These are phyloP conservation scores for Troides aeacus DNA, from an alignment of 2,888 invertebrate genomes.

Conservation along the genomic window DNA sequence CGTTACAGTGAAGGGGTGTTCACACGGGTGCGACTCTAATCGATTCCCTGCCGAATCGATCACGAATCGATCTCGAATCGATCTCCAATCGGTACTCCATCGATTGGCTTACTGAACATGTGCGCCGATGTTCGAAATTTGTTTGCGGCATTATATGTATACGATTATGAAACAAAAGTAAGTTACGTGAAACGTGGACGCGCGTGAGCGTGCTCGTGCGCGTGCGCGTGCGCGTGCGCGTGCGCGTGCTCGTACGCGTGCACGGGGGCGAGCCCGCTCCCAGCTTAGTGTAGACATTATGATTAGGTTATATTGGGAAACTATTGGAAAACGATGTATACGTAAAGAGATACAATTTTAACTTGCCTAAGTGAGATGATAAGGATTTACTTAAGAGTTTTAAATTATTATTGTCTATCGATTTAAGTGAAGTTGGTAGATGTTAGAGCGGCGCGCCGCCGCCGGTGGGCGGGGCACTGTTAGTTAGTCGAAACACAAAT, in stretches of 20 bases:
- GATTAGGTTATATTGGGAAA: slow-evolving; percentile 63
- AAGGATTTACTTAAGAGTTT: slow-evolving; percentile 73
- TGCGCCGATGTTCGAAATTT: slow-evolving; percentile 65
- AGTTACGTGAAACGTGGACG: slow-evolving; percentile 55
- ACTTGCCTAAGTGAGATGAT: slow-evolving; percentile 80
- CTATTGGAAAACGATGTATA: slow-evolving; percentile 79
- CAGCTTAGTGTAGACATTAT: slow-evolving; percentile 69
- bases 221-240: not conserved
- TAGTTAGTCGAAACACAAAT: slow-evolving; percentile 71
- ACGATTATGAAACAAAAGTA: slow-evolving; percentile 73
- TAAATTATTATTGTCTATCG: slow-evolving; percentile 75
- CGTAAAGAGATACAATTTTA: slow-evolving; percentile 77
- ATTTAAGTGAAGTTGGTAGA: slow-evolving; percentile 68
- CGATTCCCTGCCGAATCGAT: slow-evolving; percentile 34
- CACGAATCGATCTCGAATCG: slow-evolving; percentile 33
- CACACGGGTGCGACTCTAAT: slow-evolving; percentile 58
- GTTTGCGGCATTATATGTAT: slow-evolving; percentile 76
- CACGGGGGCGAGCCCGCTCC: slow-evolving; percentile 44
- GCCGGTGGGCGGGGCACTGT: slow-evolving; percentile 25
- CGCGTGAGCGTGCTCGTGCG: slow-evolving; percentile 33
- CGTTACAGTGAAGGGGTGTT: slow-evolving; percentile 77
- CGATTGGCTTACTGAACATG: slow-evolving; percentile 51
- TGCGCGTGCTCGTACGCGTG: not conserved
- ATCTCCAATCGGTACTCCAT: not conserved
- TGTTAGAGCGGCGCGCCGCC: slow-evolving; percentile 51